Evolutionary conservation across 2,888 invertebrate genomes (phyloP), one percentile per base, ranked within the genome.

Genomic region (Congeria kusceri): DNA sequence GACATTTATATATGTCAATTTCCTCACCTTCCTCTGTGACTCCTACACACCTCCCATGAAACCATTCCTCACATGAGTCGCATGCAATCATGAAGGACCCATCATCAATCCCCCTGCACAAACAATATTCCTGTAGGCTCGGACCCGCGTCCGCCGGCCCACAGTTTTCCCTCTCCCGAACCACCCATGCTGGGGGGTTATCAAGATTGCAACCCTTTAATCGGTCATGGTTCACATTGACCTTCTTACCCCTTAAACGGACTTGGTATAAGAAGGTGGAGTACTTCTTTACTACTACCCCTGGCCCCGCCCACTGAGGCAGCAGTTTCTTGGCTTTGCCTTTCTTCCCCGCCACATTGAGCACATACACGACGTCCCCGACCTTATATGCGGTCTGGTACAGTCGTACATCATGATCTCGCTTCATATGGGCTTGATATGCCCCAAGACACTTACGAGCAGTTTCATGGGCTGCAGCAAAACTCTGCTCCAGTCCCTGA

Each of bases 151-250:
- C 58, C 4, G 3, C 58, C 4, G 4, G 3, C 4, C 3, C 7
- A 15, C 28, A 15, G 5, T 7, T 18, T 58, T 58, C 28, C 15
- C 7, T 3, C 27, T 18, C 28, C 23, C 23, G 4, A 18, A 27
- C 27, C 4, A 58, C 5, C 58, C 58, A 58, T 18, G 15, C 7
- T 7, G 58, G 58, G 15, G 23, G 25, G 9, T 58, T 9, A 7
- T 25, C 7, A 4, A 15, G 4, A 4, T 23, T 58, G 58, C 27
- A 58, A 5, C 7, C 5, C 23, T 58, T 58, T 23, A 58, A 4
- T 15, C 23, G 25, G 18, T 58, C 58, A 58, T 58, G 58, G 27
- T 58, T 58, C 3, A 58, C 58, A 9, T 23, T 58, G 5, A 58
- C 27, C 23, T 20, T 27, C 27, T 23, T 28, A 7, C 23, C 15